Percentiles rank a stretch among this genome's conserved stretches.
phyloP scores from a whole-genome alignment of 2,113 vertebrate genomes.

The Raja brachyura region DNA sequence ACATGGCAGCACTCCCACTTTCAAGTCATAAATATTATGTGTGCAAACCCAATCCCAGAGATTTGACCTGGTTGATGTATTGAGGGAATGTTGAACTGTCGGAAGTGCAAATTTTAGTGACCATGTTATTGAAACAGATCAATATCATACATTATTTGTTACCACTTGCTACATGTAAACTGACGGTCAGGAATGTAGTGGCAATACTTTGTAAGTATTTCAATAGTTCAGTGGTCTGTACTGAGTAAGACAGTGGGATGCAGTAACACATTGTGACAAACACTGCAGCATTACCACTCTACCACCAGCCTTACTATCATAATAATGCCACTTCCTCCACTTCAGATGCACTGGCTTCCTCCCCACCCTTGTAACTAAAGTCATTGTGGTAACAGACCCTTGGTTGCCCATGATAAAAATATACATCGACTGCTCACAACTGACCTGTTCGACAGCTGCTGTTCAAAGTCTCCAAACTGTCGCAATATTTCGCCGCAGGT shows the following conservation, averaged over 20 bases:
- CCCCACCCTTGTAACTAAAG: not conserved
- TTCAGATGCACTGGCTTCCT: not conserved
- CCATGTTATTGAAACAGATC: too few relatives aligned
- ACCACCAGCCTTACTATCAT: not conserved
- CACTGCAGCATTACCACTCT: not conserved
- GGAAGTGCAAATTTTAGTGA: too few relatives aligned
- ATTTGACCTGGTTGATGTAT: too few relatives aligned
- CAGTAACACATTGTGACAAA: not conserved
- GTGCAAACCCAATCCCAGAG: too few relatives aligned
- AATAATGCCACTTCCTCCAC: not conserved
- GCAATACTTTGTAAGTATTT: too few relatives aligned
- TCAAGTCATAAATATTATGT: too few relatives aligned
- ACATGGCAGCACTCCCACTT: too few relatives aligned
- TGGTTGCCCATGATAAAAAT: not conserved
- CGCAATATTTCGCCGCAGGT: conserved; percentile 69
- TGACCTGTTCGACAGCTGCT: conserved; percentile 69
- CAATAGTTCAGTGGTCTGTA: not conserved
- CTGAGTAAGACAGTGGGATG: not conserved
- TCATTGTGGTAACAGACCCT: not conserved
- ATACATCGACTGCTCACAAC: not conserved
- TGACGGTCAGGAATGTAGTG: too few relatives aligned
- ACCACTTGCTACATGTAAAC: too few relatives aligned
- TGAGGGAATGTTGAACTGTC: too few relatives aligned
- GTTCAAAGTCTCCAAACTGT: conserved; percentile 71
- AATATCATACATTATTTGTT: too few relatives aligned